Evolutionary conservation across 2,113 vertebrate species (phyloP).

Genomic region (Ovis canadensis): DNA sequence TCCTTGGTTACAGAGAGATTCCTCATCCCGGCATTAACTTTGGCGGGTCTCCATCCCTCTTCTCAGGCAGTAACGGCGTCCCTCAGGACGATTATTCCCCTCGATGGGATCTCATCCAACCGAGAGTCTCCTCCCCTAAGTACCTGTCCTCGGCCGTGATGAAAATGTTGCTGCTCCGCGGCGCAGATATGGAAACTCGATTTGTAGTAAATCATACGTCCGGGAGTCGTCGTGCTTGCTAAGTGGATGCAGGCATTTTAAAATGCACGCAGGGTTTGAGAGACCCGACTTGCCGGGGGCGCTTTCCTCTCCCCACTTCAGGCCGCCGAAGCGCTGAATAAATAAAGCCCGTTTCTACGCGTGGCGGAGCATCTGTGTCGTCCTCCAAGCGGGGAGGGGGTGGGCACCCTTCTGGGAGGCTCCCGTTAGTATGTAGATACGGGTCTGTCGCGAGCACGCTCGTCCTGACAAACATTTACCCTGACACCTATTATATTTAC

Average conservation of each 20-base stretch:
- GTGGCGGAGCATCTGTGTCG: conserved; percentile 28
- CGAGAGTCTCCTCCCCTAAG: conserved; percentile 50
- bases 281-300: conserved; percentile 72
- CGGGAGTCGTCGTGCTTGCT: conserved; percentile 66
- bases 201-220: conserved; percentile 69
- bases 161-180: conserved; percentile 36
- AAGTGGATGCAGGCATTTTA: conserved; percentile 73
- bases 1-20: conserved; percentile 50
- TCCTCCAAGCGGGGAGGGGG: neutral
- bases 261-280: conserved; percentile 74
- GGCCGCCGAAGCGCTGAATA: conserved; percentile 60
- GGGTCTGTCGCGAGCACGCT: accelerated
- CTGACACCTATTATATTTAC: neutral
- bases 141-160: conserved; percentile 44
- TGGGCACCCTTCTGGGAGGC: neutral
- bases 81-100: conserved; percentile 51
- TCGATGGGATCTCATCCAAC: conserved; percentile 56
- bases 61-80: conserved; percentile 21
- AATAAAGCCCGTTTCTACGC: conserved; percentile 58
- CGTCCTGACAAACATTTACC: neutral
- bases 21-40: conserved; percentile 17
- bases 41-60: neutral
- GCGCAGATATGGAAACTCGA: conserved; percentile 68
- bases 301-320: conserved; percentile 23
- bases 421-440: accelerated